Conservation (phyloP, 2,113 vertebrate species). For the Terrapene triunguis region DNA sequence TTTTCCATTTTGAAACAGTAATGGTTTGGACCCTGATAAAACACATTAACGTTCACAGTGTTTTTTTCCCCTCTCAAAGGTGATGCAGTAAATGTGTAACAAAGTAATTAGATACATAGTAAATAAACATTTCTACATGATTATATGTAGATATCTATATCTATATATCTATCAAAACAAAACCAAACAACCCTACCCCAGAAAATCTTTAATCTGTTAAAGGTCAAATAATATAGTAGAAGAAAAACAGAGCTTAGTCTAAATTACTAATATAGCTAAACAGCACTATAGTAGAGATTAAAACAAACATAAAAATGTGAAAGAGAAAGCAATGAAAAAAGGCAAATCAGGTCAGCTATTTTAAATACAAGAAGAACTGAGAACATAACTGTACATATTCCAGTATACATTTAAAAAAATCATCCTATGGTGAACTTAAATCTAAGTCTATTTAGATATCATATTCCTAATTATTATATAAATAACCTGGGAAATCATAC, state of each 20-base stretch:
- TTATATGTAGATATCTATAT: conserved; percentile 9
- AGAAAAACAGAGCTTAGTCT: conserved; percentile 17
- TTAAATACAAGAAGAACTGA: conserved; percentile 27
- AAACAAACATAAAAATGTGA: conserved; percentile 42
- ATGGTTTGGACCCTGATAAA: conserved; percentile 82
- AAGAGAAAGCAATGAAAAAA: conserved; percentile 58
- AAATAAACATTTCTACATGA: conserved; percentile 62
- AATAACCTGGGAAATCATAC: conserved; percentile 76
- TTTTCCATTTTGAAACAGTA: conserved; percentile 95
- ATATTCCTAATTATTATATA: conserved; percentile 72
- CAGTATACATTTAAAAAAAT: background rate
- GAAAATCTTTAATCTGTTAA: conserved; percentile 60
- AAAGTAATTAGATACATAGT: conserved; percentile 72
- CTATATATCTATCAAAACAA: conserved; percentile 14
- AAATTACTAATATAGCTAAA: conserved; percentile 43
- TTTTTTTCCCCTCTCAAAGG: conserved; percentile 67
- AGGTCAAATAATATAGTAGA: conserved; percentile 24
- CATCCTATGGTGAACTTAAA: conserved; percentile 36
- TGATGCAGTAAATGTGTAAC: conserved; percentile 65
- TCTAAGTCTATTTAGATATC: conserved; percentile 47
- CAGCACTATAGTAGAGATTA: conserved; percentile 32
- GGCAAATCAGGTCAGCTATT: conserved; percentile 8
- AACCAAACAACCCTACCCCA: conserved; percentile 31
- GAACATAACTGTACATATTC: background rate
- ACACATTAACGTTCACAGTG: conserved; percentile 70